These are phyloP conservation scores for Drosophila leontia DNA, from an alignment of 1,140 invertebrate species.

Conservation along the genomic window DNA sequence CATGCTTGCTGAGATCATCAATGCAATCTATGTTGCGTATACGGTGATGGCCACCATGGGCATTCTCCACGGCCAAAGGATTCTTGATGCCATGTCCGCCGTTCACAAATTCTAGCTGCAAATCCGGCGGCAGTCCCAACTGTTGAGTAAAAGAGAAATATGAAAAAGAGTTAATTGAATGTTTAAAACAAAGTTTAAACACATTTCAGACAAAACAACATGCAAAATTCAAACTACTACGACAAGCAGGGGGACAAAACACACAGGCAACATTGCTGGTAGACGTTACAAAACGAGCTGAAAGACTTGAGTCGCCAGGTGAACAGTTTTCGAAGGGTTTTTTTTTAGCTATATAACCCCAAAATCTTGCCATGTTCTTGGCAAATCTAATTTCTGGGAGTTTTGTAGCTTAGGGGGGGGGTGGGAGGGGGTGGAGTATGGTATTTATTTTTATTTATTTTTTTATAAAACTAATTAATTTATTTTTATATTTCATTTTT, in stretches of 20 bases:
- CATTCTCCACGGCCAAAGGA: conserved; percentile 92
- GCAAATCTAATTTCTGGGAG: not conserved
- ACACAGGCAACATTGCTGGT: conserved; percentile 14
- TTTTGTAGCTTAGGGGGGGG: too few species aligned
- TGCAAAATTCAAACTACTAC: not conserved
- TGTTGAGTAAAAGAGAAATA: conserved; percentile 83
- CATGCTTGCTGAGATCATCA: conserved; percentile 80
- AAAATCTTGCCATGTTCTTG: not conserved
- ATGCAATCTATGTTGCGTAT: conserved; percentile 86
- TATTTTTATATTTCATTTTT: too few species aligned
- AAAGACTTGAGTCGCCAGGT: not conserved
- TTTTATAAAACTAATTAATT: too few species aligned
- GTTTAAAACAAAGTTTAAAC: not conserved
- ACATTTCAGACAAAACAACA: not conserved
- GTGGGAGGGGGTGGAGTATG: too few species aligned
- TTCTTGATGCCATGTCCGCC: conserved; percentile 99
- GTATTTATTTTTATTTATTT: too few species aligned
- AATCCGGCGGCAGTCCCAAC: conserved; percentile 94
- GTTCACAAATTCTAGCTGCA: conserved; percentile 98
- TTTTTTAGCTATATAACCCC: not conserved
- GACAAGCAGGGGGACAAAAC: conserved; percentile 40
- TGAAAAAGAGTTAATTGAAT: not conserved
- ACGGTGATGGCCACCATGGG: conserved; percentile 85
- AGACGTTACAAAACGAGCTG: not conserved
- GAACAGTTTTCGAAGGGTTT: not conserved